Evolutionary conservation across 2,888 invertebrate species (phyloP).

Genomic region (Cataglyphis altisquamis): DNA sequence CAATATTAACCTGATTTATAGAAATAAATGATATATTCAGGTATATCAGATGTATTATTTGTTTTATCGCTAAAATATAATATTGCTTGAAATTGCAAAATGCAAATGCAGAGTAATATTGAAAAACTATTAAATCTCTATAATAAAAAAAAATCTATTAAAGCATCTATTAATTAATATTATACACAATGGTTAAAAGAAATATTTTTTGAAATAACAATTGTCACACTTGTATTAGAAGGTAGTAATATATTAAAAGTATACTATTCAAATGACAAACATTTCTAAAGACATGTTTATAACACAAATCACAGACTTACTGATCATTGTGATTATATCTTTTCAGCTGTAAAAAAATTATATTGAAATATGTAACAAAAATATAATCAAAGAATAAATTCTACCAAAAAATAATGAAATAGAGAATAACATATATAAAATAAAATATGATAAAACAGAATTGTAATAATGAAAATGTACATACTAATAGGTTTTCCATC

Average conservation of each 20-base stretch:
- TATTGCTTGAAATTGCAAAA: not conserved
- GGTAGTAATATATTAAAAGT: slow-evolving; percentile 10
- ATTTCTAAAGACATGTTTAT: slow-evolving; percentile 14
- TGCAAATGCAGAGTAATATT: not conserved
- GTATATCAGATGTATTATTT: not conserved
- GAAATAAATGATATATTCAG: not conserved
- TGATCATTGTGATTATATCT: slow-evolving; percentile 65
- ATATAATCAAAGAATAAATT: slow-evolving; percentile 8
- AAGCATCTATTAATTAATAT: not conserved
- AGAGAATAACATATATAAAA: not conserved
- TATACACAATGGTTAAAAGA: not conserved
- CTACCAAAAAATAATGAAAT: not conserved
- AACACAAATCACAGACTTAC: slow-evolving; percentile 68
- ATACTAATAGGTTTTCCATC: slow-evolving; percentile 95
- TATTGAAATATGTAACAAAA: slow-evolving; percentile 1
- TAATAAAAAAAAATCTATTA: not conserved
- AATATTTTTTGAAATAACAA: not conserved
- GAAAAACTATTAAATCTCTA: slow-evolving; percentile 1
- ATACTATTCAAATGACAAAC: not conserved
- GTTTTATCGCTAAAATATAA: not conserved
- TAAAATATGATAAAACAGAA: not conserved
- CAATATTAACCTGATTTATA: not conserved
- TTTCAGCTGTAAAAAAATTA: slow-evolving; percentile 80
- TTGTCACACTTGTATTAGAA: slow-evolving; percentile 3
- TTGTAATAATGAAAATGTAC: slow-evolving; percentile 82